Evolutionary conservation across 2,888 invertebrate genomes (phyloP).

Genomic region (Tenodera sinensis): DNA sequence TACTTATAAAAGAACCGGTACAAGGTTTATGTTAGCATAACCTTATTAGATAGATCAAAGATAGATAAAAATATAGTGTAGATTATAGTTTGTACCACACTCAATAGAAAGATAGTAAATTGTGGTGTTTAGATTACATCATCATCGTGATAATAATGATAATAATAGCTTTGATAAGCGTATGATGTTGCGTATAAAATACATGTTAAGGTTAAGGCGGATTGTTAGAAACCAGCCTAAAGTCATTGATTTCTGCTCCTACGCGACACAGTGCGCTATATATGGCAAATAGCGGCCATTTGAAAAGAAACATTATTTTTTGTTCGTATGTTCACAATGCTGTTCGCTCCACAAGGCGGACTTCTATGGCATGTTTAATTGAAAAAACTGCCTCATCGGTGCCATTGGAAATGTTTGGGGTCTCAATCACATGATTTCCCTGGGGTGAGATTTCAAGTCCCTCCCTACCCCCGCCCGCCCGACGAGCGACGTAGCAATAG

Average conservation of each 20-base stretch:
- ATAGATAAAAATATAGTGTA: too few species aligned
- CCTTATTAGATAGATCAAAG: too few species aligned
- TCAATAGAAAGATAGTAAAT: too few species aligned
- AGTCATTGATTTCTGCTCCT: neutral
- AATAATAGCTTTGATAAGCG: too few species aligned
- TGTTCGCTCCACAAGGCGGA: neutral
- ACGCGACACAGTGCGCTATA: neutral
- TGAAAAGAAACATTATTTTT: neutral
- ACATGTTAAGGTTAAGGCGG: too few species aligned
- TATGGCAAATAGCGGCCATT: neutral
- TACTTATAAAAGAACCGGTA: too few species aligned
- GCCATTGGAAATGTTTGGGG: conserved; percentile 20
- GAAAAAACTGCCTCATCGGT: conserved; percentile 22
- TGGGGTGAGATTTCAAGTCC: conserved; percentile 36
- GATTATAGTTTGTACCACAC: too few species aligned
- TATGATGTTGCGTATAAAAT: too few species aligned
- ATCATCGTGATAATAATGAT: too few species aligned
- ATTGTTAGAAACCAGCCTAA: neutral
- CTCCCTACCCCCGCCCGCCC: conserved; percentile 13
- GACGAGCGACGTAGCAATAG: neutral
- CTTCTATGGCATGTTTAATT: conserved; percentile 22
- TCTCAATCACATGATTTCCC: conserved; percentile 42
- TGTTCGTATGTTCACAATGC: neutral
- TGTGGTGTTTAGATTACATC: too few species aligned
- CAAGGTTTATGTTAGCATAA: too few species aligned